Base-by-base conservation (phyloP, 2,113 vertebrate species). In the Phyllostomus hastatus region DNA sequence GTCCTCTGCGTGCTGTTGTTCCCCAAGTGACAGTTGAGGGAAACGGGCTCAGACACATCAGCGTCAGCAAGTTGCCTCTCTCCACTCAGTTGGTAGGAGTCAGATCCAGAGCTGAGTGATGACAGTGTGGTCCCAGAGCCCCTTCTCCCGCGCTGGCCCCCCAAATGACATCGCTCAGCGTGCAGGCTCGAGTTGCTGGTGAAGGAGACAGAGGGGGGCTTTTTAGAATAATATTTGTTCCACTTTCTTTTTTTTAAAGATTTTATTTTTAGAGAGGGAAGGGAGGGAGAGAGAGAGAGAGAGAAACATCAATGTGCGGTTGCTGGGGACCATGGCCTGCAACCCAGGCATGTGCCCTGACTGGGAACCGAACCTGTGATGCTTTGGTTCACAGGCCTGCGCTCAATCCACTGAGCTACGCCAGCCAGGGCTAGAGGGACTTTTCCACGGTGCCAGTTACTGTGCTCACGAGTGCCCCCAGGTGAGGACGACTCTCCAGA, bases 371-470 rank as follows among this genome's bases (percentile, higher is more conserved):
- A 41, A 41, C 38, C 38, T 41, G 38, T 4, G 38, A 41, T 4
- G 4, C 38, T 41, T 41, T 41, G 38, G 38, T 4, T 41, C 38
- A 4, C n/a, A 41, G 4, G 38, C 38, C 38, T 4, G 38, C 38
- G 38, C 38, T 41, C 38, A 41, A 41, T 41, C 38, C 4, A 41
- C 38, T 41, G 38, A 41, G 38, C 38, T 41, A 41, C 4, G 38
- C 38, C 38, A 41, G 38, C 38, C 38, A 41, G 38, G 38, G 38
- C 4, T 16, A 50, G 43, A 28, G 76, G 69, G 19, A 41, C 6
- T 1, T 20, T 59, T 11, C 20, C 0, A 2, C 6, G 20, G 1
- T 10, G 81, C 33, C 46, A 9, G 0, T 43, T 5, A 41, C 46
- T 38, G 86, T 33, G 2, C 17, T 24, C 22, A 11, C 3, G 3